phyloP scores from a whole-genome alignment of 2,888 invertebrate genomes.

The Netelia virgata region DNA sequence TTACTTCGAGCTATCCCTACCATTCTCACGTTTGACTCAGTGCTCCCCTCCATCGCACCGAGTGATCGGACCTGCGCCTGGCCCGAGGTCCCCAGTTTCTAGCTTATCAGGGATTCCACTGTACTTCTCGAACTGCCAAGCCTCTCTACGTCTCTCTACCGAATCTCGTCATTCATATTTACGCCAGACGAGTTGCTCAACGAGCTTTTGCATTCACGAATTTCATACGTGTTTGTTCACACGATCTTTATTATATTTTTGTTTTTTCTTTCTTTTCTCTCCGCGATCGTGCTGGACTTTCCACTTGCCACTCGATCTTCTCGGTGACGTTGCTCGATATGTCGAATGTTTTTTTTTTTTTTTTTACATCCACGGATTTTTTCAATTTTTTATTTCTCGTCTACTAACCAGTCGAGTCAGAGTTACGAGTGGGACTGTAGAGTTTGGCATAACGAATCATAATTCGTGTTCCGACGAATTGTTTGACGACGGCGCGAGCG shows the following conservation, averaged over 20 bases:
- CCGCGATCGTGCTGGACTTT: constrained; percentile 74
- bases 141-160: constrained; percentile 7
- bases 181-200: constrained; percentile 7
- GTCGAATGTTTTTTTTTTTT: constrained; percentile 25
- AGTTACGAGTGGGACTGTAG: constrained; percentile 81
- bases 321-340: constrained; percentile 55
- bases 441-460: constrained; percentile 76
- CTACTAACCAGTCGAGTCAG: constrained; percentile 46
- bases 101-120: not conserved
- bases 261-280: not conserved
- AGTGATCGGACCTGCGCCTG: not conserved
- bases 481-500: constrained; percentile 12
- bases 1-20: not conserved
- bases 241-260: constrained; percentile 14
- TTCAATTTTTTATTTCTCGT: constrained; percentile 45
- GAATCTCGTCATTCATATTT: constrained; percentile 29
- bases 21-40: too few relatives aligned
- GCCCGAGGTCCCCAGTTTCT: not conserved
- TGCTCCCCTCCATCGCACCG: too few relatives aligned
- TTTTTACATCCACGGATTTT: too few relatives aligned
- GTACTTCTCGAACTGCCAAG: constrained; percentile 20
- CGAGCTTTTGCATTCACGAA: constrained; percentile 11
- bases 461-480: constrained; percentile 42
- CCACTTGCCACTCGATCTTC: constrained; percentile 77
- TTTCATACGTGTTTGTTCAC: constrained; percentile 10